Conservation (phyloP, 2,797 vertebrate species). For the Kryptopterus vitreolus region DNA sequence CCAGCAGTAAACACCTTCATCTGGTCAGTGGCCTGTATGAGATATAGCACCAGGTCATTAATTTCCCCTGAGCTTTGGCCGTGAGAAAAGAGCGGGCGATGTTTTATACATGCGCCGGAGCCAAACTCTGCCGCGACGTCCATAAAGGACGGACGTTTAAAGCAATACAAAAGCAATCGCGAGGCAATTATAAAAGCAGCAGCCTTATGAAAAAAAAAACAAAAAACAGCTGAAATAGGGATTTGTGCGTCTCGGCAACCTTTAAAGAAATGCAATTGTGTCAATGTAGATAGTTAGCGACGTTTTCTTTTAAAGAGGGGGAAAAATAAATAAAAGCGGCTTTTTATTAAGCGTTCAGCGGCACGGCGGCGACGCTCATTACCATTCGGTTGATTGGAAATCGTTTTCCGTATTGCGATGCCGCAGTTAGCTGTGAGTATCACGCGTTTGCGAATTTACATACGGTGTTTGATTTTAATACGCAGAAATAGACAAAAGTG, state of each 20-base stretch:
- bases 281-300: background rate
- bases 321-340: no score
- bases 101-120: conserved; percentile 48
- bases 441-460: no score
- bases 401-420: conserved; percentile 24
- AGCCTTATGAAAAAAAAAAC: no score
- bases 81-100: conserved; percentile 44
- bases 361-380: background rate
- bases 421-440: background rate
- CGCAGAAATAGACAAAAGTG: background rate
- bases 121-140: conserved; percentile 49
- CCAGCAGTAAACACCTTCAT: conserved; percentile 51
- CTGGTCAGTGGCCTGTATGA: conserved; percentile 49
- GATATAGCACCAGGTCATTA: conserved; percentile 52
- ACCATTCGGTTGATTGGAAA: background rate
- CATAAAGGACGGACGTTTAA: conserved; percentile 69
- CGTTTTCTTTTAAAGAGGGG: no score
- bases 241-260: conserved; percentile 31
- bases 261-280: conserved; percentile 20
- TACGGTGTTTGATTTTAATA: background rate
- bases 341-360: background rate
- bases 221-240: conserved; percentile 63
- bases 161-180: conserved; percentile 69
- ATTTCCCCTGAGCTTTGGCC: conserved; percentile 44
- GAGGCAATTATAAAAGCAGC: conserved; percentile 58